phyloP scores from a whole-genome alignment of 2,113 vertebrate genomes.

The Macquaria australasica region DNA sequence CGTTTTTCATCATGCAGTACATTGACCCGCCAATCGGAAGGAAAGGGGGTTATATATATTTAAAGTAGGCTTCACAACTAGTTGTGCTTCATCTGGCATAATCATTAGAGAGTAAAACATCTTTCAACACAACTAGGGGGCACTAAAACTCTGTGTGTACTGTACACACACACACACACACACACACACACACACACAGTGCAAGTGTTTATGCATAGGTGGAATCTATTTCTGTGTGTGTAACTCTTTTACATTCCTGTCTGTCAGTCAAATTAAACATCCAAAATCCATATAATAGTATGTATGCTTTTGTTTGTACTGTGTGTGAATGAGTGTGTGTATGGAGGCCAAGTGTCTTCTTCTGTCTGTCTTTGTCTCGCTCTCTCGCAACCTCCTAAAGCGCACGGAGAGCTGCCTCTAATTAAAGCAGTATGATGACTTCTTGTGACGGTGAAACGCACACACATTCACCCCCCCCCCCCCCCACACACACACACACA shows the following conservation, averaged over 20 bases:
- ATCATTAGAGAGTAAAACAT: constrained; percentile 8
- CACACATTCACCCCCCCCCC: not conserved
- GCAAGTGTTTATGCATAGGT: not conserved
- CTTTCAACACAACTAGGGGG: constrained; percentile 33
- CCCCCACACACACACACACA: constrained; percentile 21
- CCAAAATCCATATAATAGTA: not conserved
- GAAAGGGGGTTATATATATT: not conserved
- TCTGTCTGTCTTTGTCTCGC: not conserved
- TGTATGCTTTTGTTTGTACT: not conserved
- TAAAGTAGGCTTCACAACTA: not conserved
- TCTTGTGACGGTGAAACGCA: constrained; percentile 38
- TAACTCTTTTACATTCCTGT: not conserved
- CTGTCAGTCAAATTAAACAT: not conserved
- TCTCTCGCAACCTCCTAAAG: constrained; percentile 41
- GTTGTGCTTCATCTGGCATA: not conserved
- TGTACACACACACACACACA: not conserved
- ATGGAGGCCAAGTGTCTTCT: not conserved
- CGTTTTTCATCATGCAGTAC: not conserved
- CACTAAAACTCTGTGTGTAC: constrained; percentile 20
- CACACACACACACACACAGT: not conserved
- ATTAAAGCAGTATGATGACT: constrained; percentile 65
- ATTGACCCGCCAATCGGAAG: not conserved
- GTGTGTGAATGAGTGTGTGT: not conserved
- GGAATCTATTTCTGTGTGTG: not conserved
- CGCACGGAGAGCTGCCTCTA: constrained; percentile 42